Conservation (phyloP, 2,113 vertebrate species). For the Thamnaconus septentrionalis region DNA sequence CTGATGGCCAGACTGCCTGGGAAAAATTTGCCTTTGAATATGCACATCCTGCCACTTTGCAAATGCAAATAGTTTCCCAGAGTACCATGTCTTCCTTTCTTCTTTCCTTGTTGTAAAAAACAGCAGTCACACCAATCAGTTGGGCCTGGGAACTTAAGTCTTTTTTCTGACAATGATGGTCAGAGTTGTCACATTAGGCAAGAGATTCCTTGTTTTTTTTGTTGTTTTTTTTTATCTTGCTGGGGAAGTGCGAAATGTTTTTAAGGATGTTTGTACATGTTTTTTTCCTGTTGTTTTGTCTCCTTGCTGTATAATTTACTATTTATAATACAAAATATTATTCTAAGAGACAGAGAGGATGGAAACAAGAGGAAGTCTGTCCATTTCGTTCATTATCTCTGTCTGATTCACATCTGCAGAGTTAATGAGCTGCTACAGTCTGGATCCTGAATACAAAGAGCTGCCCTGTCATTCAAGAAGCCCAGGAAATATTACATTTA, state of each 20-base stretch:
- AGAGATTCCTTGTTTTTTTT: conserved; percentile 60
- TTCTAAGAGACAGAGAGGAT: conserved; percentile 67
- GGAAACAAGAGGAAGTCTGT: conserved; percentile 60
- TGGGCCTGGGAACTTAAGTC: conserved; percentile 55
- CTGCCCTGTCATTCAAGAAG: neutral
- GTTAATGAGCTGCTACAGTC: neutral
- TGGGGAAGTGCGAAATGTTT: conserved; percentile 59
- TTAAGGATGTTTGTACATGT: conserved; percentile 74
- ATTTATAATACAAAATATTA: conserved; percentile 76
- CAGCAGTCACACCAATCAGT: conserved; percentile 48
- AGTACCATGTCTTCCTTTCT: conserved; percentile 44
- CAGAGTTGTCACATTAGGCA: conserved; percentile 20
- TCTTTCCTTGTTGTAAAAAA: conserved; percentile 27
- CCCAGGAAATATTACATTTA: neutral
- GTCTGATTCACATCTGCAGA: neutral
- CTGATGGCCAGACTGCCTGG: conserved; percentile 59
- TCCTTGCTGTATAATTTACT: conserved; percentile 63
- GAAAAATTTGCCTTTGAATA: conserved; percentile 57
- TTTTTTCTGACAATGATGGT: conserved; percentile 1
- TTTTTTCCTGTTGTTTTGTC: conserved; percentile 73
- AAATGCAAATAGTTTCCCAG: conserved; percentile 51
- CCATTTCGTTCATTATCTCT: conserved; percentile 31
- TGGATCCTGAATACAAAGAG: conserved; percentile 1
- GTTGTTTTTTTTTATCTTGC: conserved; percentile 53
- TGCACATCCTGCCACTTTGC: conserved; percentile 67